Evolutionary conservation across 2,888 invertebrate species (phyloP), one percentile per base, ranked within the genome.

Genomic region (Lingula anatina): DNA sequence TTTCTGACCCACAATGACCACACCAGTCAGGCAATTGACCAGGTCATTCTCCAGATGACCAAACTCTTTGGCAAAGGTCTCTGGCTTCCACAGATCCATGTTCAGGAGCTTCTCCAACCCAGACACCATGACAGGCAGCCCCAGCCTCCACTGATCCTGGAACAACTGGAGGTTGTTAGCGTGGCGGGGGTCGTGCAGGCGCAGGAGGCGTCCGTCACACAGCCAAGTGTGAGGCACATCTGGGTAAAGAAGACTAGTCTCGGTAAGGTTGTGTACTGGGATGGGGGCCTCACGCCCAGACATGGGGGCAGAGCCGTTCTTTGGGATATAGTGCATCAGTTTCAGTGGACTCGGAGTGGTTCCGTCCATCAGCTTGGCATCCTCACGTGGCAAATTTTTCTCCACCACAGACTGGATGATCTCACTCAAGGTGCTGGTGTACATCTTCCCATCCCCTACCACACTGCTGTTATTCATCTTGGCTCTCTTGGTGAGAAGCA

Each of bases 151-250:
- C 59, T 75, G 72, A 46, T 71, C 69, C 61, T 75, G 73, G 60
- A 76, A 75, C 24, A 71, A 66, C 48, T 64, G 61, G 37, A 74
- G 56, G 59, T 75, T 75, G 20, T 66, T 64, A 88, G 86, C 67
- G 85, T 85, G 64, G 31, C 61, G 86, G 84, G 76, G 94, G 90
- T 68, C 87, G 86, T 87, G 86, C 46, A 96, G 83, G 47, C 92
- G 85, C 66, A 96, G 79, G 47, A 96, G 80, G 65, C 87, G 88
- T 3, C 95, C 95, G 70, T 91, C 88, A 71, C 95, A 95, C 4
- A 95, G 83, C 95, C 95, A 96, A 2, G 88, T 85, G 72, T 96
- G 95, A 1, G 91, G 90, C 26, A 90, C 88, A 50, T 88, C 88
- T 0, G 94, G 93, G 72, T 69, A 75, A 12, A 71, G 54, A 24